Evolutionary conservation across 2,113 vertebrate species (phyloP).

Genomic region (Pterocles orientalis): DNA sequence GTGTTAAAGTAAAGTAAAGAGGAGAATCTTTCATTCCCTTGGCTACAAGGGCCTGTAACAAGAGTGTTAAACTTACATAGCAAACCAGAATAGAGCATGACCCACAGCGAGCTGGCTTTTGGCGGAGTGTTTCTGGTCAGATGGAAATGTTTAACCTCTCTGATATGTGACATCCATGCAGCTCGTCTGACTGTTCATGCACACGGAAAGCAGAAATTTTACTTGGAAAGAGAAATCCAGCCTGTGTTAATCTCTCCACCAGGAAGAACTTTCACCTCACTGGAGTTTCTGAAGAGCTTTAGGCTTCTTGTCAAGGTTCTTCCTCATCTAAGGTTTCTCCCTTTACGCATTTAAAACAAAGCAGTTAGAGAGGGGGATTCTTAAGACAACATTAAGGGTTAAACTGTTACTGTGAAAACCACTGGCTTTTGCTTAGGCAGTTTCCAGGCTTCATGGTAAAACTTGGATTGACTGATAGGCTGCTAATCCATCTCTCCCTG

Average conservation of each 20-base stretch:
- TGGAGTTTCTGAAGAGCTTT: not conserved
- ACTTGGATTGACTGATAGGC: slow-evolving; percentile 18
- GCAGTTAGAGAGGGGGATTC: not conserved
- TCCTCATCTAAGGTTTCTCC: not conserved
- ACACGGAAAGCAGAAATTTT: not conserved
- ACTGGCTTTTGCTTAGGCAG: not conserved
- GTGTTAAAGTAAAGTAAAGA: not conserved
- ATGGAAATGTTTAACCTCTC: not conserved
- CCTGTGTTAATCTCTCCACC: not conserved
- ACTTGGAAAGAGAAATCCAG: slow-evolving; percentile 3
- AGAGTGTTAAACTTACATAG: not conserved
- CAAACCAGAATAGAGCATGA: not conserved
- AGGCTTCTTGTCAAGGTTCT: not conserved
- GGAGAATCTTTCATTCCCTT: not conserved
- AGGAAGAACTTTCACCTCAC: not conserved
- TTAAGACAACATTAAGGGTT: not conserved
- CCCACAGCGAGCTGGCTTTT: not conserved
- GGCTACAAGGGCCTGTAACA: not conserved
- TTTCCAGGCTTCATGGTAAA: not conserved
- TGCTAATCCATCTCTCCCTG: slow-evolving; percentile 25
- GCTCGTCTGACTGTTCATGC: not conserved
- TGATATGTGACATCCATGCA: not conserved
- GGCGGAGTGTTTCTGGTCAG: not conserved
- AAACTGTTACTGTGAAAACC: not conserved
- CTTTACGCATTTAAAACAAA: not conserved